A percentile compares a stretch with the other conserved stretches of the same genome.
phyloP scores from a whole-genome alignment of 2,113 vertebrate genomes.

The Bucco capensis region DNA sequence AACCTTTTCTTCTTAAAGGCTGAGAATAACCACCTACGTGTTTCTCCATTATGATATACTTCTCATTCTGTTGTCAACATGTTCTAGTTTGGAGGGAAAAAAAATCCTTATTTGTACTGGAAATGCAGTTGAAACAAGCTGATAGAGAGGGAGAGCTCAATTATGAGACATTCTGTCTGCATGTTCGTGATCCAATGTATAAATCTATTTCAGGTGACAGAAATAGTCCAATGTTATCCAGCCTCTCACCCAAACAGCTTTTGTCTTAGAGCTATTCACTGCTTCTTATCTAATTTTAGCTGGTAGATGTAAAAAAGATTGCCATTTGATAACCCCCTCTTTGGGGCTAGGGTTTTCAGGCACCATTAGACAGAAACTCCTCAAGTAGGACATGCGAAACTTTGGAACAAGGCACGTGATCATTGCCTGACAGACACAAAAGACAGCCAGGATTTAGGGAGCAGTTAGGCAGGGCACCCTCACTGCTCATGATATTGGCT shows the following conservation, averaged over 20 bases:
- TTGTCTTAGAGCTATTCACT: neutral
- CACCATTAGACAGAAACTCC: neutral
- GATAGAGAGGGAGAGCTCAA: neutral
- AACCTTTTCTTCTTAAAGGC: neutral
- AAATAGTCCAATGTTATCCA: neutral
- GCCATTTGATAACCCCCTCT: neutral
- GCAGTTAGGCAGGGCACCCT: neutral
- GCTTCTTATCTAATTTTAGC: neutral
- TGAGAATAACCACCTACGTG: neutral
- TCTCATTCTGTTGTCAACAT: neutral
- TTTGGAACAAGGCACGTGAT: neutral
- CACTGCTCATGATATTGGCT: neutral
- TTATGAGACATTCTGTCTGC: neutral
- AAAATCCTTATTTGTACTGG: neutral
- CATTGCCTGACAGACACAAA: neutral
- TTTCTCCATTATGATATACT: neutral
- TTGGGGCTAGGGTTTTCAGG: neutral
- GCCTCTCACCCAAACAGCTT: neutral
- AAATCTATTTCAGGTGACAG: neutral
- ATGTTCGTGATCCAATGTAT: neutral
- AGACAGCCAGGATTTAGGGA: neutral
- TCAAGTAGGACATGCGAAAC: fast-evolving
- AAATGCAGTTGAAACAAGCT: neutral
- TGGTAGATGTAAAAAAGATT: neutral
- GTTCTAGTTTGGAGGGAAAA: neutral